These are phyloP conservation scores for Pristis pectinata DNA, from an alignment of 2,797 vertebrate genomes.

Conservation along the genomic window DNA sequence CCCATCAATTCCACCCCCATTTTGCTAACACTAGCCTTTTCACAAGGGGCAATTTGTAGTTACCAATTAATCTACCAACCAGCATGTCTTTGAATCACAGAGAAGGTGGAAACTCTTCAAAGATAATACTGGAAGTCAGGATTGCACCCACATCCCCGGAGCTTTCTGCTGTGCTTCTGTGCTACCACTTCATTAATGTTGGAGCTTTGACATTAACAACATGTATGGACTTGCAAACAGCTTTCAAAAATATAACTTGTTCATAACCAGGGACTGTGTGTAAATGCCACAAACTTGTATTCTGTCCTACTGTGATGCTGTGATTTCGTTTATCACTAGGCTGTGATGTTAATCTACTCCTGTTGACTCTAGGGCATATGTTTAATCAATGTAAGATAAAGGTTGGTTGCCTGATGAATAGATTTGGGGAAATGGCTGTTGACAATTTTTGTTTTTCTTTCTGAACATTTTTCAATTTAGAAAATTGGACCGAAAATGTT, in stretches of 20 bases:
- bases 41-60: too few relatives aligned
- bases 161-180: too few relatives aligned
- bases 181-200: too few relatives aligned
- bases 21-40: too few relatives aligned
- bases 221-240: background rate
- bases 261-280: too few relatives aligned
- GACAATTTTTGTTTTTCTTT: background rate
- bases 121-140: too few relatives aligned
- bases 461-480: conserved; percentile 52
- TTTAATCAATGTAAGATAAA: background rate
- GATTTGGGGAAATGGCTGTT: background rate
- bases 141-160: too few relatives aligned
- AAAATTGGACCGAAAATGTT: conserved; percentile 87
- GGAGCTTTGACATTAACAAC: too few relatives aligned
- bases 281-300: background rate
- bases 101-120: too few relatives aligned
- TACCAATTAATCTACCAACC: too few relatives aligned
- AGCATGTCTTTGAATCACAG: too few relatives aligned
- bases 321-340: background rate
- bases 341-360: background rate
- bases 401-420: background rate
- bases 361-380: background rate
- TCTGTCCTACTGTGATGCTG: background rate
- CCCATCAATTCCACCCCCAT: too few relatives aligned
- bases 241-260: background rate